phyloP scores from a whole-genome alignment of 1,140 invertebrate genomes.

The Camponotus pennsylvanicus region DNA sequence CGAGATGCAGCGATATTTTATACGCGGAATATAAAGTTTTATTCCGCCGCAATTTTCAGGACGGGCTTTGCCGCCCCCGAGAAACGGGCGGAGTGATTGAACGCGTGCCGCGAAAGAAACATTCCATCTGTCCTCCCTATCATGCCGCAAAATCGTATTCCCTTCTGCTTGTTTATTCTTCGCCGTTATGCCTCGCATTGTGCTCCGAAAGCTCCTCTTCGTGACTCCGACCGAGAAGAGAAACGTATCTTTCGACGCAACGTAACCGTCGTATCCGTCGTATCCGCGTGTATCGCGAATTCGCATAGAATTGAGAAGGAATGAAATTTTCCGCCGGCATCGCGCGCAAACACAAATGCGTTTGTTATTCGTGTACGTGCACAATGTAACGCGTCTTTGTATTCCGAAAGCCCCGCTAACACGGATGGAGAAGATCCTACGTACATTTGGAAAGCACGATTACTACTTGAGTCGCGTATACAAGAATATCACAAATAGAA shows the following conservation, averaged over 20 bases:
- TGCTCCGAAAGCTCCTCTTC: background rate
- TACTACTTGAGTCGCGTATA: background rate
- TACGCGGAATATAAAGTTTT: slow-evolving; percentile 44
- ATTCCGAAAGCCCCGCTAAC: background rate
- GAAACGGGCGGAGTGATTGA: slow-evolving; percentile 32
- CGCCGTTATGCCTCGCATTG: background rate
- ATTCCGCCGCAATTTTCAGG: slow-evolving; percentile 45
- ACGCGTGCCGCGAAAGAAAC: slow-evolving; percentile 15
- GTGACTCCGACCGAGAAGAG: background rate
- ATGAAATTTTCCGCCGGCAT: slow-evolving; percentile 48
- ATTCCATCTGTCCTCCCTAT: slow-evolving; percentile 38
- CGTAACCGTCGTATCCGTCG: background rate
- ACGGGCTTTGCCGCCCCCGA: background rate
- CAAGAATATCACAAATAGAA: background rate
- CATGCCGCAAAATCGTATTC: slow-evolving; percentile 17
- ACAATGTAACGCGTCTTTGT: slow-evolving; percentile 17
- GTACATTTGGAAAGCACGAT: background rate
- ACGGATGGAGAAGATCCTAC: background rate
- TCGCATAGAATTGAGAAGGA: slow-evolving; percentile 43
- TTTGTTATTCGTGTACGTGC: slow-evolving; percentile 29
- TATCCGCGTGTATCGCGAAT: slow-evolving; percentile 39
- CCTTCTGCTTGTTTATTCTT: slow-evolving; percentile 48
- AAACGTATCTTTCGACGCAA: slow-evolving; percentile 15
- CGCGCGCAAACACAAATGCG: slow-evolving; percentile 20
- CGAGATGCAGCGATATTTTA: background rate